These are phyloP conservation scores for Poecilia velifera DNA, from an alignment of 2,797 vertebrate species.

Conservation along the genomic window DNA sequence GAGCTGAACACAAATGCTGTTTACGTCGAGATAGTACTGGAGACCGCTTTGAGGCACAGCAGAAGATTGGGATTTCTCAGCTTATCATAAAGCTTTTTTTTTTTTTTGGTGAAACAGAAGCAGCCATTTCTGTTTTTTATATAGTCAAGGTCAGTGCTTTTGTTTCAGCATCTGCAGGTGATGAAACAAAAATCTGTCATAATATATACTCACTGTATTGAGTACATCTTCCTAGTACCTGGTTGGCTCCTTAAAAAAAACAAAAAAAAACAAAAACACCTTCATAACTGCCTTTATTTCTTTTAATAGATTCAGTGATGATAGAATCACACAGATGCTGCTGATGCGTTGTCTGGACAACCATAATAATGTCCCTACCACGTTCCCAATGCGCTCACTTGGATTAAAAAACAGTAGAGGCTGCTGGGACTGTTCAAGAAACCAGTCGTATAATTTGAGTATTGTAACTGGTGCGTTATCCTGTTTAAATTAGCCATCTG, in stretches of 20 bases:
- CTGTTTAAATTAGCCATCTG: too few species aligned
- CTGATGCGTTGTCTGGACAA: neutral
- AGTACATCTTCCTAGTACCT: too few species aligned
- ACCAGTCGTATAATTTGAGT: neutral
- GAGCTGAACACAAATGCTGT: constrained; percentile 59
- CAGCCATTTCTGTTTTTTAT: constrained; percentile 29
- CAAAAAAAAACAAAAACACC: too few species aligned
- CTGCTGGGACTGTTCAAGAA: neutral
- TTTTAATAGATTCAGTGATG: neutral
- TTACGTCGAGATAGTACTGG: constrained; percentile 53
- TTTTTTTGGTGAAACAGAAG: constrained; percentile 45
- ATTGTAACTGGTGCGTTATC: too few species aligned
- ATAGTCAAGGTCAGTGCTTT: constrained; percentile 62
- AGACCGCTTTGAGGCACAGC: constrained; percentile 55
- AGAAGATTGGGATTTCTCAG: constrained; percentile 64
- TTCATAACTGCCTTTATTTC: neutral
- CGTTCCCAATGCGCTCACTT: neutral
- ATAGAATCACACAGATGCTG: neutral
- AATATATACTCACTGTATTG: constrained; percentile 14
- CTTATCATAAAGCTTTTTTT: constrained; percentile 49
- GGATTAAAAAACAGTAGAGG: neutral
- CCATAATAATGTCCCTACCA: neutral
- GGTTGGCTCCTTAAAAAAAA: neutral
- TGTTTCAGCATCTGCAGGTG: constrained; percentile 25
- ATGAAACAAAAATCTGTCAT: constrained; percentile 32